Evolutionary conservation across 2,888 invertebrate species (phyloP), one percentile per base, ranked within the genome.

Genomic region (Andrena praecox): DNA sequence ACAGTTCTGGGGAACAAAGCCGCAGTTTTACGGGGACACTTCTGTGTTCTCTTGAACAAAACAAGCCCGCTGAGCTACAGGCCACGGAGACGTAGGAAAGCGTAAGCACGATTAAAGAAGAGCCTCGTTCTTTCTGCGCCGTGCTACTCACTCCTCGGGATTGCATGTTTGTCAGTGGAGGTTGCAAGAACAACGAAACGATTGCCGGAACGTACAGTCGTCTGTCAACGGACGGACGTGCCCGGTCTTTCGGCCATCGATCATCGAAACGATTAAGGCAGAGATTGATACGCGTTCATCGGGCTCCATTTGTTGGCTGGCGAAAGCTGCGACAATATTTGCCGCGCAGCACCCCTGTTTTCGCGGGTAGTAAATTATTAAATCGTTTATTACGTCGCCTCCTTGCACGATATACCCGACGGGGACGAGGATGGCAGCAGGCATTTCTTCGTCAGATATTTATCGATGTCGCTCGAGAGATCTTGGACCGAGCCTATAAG

Each of bases 261-360:
- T 86, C 82, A 84, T 76, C 69, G 74, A 82, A 78, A 74, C 82
- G 80, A 86, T 86, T 87, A 85, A 80, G 77, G 69, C 78, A 74
- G 77, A 79, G 76, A 75, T 80, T 69, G 80, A 85, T 80, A 59
- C 48, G 59, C 63, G 75, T 82, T 74, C 72, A 66, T 85, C 60
- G 71, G 7, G 33, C 42, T 35, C 70, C 64, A 77, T 84, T 82
- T 82, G 75, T 79, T 84, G 76, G 67, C 8, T 59, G 27, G 63
- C 52, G 50, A 74, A 71, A 52, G 68, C 50, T 42, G 16, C 54
- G 77, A 77, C 79, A 71, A 80, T 77, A 75, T 85, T 80, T 85
- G 74, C 56, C 8, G 12, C 20, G 64, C 31, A 52, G 59, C 52
- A 75, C 62, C 56, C 54, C 42, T 77, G 77, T 80, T 62, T 67